A percentile compares a stretch with the other conserved stretches of the same genome.
phyloP scores from a whole-genome alignment of 2,888 invertebrate species.

The Tinea pellionella region DNA sequence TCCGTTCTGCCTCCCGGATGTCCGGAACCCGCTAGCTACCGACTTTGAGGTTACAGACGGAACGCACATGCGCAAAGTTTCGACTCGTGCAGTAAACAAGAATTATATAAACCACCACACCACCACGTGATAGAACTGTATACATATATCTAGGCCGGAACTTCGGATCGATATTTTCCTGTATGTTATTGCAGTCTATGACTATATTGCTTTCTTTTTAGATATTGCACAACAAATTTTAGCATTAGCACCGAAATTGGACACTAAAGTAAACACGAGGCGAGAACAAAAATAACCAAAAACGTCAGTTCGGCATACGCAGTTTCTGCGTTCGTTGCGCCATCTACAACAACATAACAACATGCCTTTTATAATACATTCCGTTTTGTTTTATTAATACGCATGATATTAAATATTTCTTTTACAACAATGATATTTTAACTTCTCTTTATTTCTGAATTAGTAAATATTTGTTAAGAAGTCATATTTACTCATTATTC shows the following conservation, averaged over 20 bases:
- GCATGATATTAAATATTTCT: not conserved
- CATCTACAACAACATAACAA: conserved; percentile 56
- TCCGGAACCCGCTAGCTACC: conserved; percentile 47
- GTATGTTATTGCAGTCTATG: conserved; percentile 31
- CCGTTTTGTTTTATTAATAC: conserved; percentile 20
- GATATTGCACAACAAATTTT: conserved; percentile 60
- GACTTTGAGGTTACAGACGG: conserved; percentile 66
- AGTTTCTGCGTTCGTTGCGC: conserved; percentile 63
- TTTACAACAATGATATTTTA: not conserved
- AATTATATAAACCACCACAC: conserved; percentile 71
- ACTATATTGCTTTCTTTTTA: conserved; percentile 26
- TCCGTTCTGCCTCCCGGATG: conserved; percentile 51
- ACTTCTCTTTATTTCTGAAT: not conserved
- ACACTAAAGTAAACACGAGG: conserved; percentile 71
- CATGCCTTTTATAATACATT: conserved; percentile 29
- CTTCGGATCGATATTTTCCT: conserved; percentile 56
- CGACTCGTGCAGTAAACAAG: conserved; percentile 69
- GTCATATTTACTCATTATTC: not conserved
- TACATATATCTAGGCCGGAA: conserved; percentile 62
- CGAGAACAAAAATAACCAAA: conserved; percentile 71
- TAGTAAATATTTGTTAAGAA: not conserved
- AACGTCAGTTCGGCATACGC: conserved; percentile 68
- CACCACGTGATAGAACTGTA: conserved; percentile 69
- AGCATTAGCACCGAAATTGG: conserved; percentile 63
- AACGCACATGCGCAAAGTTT: conserved; percentile 70